Evolutionary conservation across 2,888 invertebrate species (phyloP).

Genomic region (Physocephala rufipes): DNA sequence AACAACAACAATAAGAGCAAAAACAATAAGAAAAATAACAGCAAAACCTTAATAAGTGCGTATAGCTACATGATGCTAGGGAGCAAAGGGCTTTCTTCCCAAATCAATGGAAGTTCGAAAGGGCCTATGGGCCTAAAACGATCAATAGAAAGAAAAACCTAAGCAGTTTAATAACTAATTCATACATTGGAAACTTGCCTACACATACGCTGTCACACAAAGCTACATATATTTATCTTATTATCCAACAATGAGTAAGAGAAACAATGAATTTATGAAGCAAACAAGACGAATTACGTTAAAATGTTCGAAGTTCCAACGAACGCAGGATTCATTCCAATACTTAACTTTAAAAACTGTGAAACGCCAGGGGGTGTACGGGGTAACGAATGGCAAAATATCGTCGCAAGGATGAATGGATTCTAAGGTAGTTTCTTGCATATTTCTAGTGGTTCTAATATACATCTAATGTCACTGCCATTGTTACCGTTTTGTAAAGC

Average conservation of each 20-base stretch:
- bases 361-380: too few species aligned
- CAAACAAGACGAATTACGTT: background rate
- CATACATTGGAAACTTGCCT: background rate
- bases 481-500: too few species aligned
- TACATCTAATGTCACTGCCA: too few species aligned
- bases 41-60: background rate
- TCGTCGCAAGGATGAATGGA: too few species aligned
- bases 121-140: background rate
- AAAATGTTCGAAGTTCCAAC: too few species aligned
- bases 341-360: too few species aligned
- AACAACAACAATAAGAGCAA: constrained; percentile 2
- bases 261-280: background rate
- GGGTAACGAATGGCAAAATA: too few species aligned
- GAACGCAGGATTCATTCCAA: too few species aligned
- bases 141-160: background rate
- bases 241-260: background rate
- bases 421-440: too few species aligned
- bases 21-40: background rate
- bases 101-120: background rate
- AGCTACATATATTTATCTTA: background rate
- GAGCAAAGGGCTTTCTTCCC: too few species aligned
- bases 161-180: background rate
- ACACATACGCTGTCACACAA: background rate
- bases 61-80: background rate
- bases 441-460: too few species aligned